Base-by-base conservation (phyloP, 1,140 invertebrate genomes). In the Tribolium castaneum region DNA sequence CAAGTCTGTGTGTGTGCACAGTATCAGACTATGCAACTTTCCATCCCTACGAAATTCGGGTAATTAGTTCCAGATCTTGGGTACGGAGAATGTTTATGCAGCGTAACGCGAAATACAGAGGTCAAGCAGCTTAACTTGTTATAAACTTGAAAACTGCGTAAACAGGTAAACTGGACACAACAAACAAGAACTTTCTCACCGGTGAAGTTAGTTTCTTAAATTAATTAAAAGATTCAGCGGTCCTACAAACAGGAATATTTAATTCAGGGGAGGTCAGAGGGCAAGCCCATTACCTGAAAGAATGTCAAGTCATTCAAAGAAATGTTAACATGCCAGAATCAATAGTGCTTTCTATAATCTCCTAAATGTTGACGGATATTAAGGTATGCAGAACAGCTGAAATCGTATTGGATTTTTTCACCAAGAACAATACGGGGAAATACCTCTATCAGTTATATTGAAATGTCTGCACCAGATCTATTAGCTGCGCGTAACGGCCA, bases 361-460 rank as follows among this genome's bases (percentile, higher is more conserved):
- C 25, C 22, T 66, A 66, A 66, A 66, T 66, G 59, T 66, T 66
- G 59, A 66, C 59, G 19, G 59, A 66, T 39, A 66, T 66, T 66
- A 35, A 66, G 30, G 59, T 66, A 66, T 66, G 59, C 59, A 66
- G 59, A 66, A 66, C 59, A 66, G 34, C 25, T 30, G 59, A 66
- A 7, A 62, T 62, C 56, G 16, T 34, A 66, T 35, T 45, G 14
- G 30, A 30, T 66, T 66, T 66, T 59, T 66, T 66, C 12, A 34
- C 16, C 6, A 54, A 22, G 71, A 72, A 73, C 71, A 73, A 73
- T 73, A 52, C 71, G 16, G 70, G 51, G 49, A 14, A 73, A 73
- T 73, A 73, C 19, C 71, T 73, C 71, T 52, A 73, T 73, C 71
- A 73, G 71, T 73, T 73, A 73, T 73, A 73, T 73, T 73, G 71